Evolutionary conservation across 1,140 invertebrate genomes (phyloP), one percentile per base, ranked within the genome.

Genomic region (Drosophila jambulina): DNA sequence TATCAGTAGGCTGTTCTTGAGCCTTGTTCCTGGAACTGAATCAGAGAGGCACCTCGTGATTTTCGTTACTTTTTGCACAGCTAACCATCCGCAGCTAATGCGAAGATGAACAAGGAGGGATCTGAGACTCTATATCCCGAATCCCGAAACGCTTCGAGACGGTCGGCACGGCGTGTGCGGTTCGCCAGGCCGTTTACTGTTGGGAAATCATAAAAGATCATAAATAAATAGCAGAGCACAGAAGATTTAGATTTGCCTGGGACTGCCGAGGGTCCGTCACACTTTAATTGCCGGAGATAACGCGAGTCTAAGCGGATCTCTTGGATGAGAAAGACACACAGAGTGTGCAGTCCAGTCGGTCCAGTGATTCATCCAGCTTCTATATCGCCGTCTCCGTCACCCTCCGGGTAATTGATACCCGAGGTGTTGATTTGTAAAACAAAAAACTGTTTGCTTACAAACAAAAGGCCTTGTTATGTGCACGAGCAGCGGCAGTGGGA

Each of bases 241-340:
- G 69, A 53, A 68, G 79, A 87, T 77, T 81, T 78, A 72, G 74
- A 81, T 80, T 65, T 63, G 62, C 32, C 51, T 17, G 71, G 62
- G 48, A 57, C 48, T 65, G 63, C 27, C 56, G 58, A 59, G 62
- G 72, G 63, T 84, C 84, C 80, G 84, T 88, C 84, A 88, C 84
- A 88, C 85, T 88, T 88, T 88, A 88, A 90, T 88, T 88, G 87
- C 77, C 77, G 64, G 46, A 88, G 85, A 88, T 88, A 88, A 88
- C 80, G 84, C 80, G 65, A 80, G 69, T 69, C 82, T 79, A 68
- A 77, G 69, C 84, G 77, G 69, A 88, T 78, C 85, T 74, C 54
- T 48, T 40, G 49, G 68, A 36, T 83, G 72, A 59, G 83, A 86
- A 87, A 87, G 61, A 82, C 62, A 85, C 54, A 87, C 75, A 84